Percentiles rank a stretch among this genome's conserved stretches.
Conservation (phyloP, 2,797 vertebrate genomes). For the Geotrypetes seraphini region DNA sequence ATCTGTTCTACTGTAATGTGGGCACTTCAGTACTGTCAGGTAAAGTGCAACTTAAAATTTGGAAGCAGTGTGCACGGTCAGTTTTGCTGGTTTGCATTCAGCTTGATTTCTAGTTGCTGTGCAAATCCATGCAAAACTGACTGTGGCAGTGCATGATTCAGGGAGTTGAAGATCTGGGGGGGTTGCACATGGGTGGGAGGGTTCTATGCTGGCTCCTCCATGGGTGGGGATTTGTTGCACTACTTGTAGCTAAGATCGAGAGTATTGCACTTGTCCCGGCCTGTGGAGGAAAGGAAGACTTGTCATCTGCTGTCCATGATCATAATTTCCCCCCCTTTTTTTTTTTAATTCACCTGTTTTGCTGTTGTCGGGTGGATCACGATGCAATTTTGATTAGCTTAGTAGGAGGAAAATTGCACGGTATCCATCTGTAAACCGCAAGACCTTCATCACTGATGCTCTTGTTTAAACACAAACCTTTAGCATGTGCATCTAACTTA, state of each 20-base stretch:
- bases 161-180: not conserved
- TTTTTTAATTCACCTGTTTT: slow-evolving; percentile 42
- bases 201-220: slow-evolving; percentile 44
- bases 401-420: slow-evolving; percentile 81
- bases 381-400: slow-evolving; percentile 81
- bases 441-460: slow-evolving; percentile 56
- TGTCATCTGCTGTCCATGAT: slow-evolving; percentile 17
- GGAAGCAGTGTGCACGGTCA: slow-evolving; percentile 53
- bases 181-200: not conserved
- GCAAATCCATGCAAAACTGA: slow-evolving; percentile 99
- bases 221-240: slow-evolving; percentile 69
- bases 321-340: not conserved
- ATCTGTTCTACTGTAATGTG: slow-evolving; percentile 85
- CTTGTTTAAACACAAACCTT: no score
- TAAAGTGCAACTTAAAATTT: slow-evolving; percentile 27
- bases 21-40: slow-evolving; percentile 88
- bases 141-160: slow-evolving; percentile 42
- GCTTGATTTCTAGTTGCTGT: slow-evolving; percentile 78
- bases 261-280: slow-evolving; percentile 81
- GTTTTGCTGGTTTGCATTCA: slow-evolving; percentile 97
- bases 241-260: slow-evolving; percentile 53
- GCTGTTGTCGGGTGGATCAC: slow-evolving; percentile 92
- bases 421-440: slow-evolving; percentile 94
- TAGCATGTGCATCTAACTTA: no score
- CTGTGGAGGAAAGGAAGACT: slow-evolving; percentile 63